Evolutionary conservation across 2,113 vertebrate genomes (phyloP).

Genomic region (Climacteris rufus): DNA sequence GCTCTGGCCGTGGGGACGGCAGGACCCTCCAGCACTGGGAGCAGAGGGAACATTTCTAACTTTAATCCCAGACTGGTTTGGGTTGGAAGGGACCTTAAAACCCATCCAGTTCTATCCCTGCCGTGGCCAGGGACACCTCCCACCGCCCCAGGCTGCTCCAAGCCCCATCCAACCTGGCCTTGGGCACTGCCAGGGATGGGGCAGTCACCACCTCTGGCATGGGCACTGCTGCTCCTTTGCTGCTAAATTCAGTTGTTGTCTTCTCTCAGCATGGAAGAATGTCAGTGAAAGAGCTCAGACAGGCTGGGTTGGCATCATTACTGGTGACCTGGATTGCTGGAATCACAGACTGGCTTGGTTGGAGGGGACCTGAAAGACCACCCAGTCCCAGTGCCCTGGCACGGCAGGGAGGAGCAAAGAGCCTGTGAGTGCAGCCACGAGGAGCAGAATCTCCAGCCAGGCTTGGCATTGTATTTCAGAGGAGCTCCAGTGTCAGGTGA

Average conservation of each 20-base stretch:
- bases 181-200: neutral
- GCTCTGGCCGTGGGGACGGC: neutral
- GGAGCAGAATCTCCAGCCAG: neutral
- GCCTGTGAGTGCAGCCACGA: neutral
- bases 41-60: neutral
- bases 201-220: neutral
- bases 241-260: neutral
- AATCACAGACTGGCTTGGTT: neutral
- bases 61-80: neutral
- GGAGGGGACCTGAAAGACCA: neutral
- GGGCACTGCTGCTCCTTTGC: neutral
- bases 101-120: neutral
- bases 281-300: neutral
- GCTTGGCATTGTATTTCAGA: accelerated
- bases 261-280: neutral
- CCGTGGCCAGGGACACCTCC: neutral
- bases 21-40: accelerated
- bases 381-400: accelerated
- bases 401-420: accelerated
- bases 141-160: accelerated
- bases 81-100: neutral
- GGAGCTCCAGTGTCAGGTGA: neutral
- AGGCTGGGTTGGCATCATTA: neutral
- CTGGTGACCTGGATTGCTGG: neutral
- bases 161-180: neutral